A percentile compares a stretch with the other conserved stretches of the same genome.
Conservation (phyloP, 2,113 vertebrate species). For the Varanus salvator region DNA sequence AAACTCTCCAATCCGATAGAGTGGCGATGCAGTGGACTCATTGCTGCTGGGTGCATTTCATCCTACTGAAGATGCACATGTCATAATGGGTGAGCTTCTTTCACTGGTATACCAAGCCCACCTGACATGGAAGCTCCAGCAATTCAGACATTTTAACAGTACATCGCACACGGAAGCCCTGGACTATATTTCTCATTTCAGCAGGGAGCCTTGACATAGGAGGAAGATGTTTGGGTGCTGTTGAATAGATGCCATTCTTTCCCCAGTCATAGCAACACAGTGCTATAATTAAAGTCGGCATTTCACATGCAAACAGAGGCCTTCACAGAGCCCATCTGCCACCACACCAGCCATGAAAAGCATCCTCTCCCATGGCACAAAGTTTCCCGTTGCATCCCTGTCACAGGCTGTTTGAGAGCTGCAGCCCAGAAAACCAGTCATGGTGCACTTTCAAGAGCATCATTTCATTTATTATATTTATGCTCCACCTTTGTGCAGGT, state of each 20-base stretch:
- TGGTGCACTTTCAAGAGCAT: neutral
- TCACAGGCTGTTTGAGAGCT: neutral
- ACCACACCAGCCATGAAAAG: neutral
- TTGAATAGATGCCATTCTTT: neutral
- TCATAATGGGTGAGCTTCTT: slow-evolving; percentile 26
- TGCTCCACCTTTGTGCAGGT: neutral
- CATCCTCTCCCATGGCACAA: neutral
- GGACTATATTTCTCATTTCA: neutral
- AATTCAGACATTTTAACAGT: slow-evolving; percentile 20
- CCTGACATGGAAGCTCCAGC: slow-evolving; percentile 31
- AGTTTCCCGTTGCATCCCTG: neutral
- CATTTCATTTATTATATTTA: neutral
- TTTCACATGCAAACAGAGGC: neutral
- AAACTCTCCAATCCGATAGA: neutral
- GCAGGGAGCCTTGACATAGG: neutral
- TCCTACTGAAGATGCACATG: slow-evolving; percentile 2
- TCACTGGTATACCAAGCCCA: slow-evolving; percentile 40
- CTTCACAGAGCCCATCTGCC: neutral
- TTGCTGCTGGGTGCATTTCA: neutral
- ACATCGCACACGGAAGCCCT: neutral
- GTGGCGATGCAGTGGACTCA: neutral
- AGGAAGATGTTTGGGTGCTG: neutral
- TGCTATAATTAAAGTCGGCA: neutral
- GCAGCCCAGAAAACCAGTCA: neutral
- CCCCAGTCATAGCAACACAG: neutral